A percentile compares a stretch with the other conserved stretches of the same genome.
These are phyloP conservation scores for Ginglymostoma cirratum DNA, from an alignment of 2,113 vertebrate genomes.

Conservation along the genomic window DNA sequence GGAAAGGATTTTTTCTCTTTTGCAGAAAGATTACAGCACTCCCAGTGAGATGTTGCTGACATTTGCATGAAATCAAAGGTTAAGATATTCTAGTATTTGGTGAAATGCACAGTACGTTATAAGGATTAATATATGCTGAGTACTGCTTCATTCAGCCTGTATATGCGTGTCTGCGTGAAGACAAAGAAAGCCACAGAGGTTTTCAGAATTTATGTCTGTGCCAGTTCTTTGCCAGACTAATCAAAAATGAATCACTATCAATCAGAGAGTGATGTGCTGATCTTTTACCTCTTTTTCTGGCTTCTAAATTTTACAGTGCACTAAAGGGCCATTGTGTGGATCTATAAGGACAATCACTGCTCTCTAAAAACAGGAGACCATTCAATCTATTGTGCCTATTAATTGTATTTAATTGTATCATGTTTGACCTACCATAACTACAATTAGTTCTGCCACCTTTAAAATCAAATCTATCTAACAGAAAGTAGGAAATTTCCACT, in stretches of 20 bases:
- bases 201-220: background rate
- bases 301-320: background rate
- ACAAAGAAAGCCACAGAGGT: background rate
- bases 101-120: background rate
- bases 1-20: background rate
- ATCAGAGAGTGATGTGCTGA: background rate
- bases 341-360: background rate
- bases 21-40: background rate
- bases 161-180: background rate
- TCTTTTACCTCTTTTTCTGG: background rate
- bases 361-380: background rate
- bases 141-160: background rate
- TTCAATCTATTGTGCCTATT: background rate
- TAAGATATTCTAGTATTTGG: background rate
- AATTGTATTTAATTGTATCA: background rate
- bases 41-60: background rate
- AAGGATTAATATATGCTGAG: background rate
- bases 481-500: background rate
- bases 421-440: background rate
- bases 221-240: background rate
- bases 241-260: background rate
- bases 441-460: background rate
- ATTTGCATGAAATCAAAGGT: background rate
- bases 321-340: background rate
- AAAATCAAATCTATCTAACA: background rate